Evolutionary conservation across 2,888 invertebrate species (phyloP).

Genomic region (Clanis bilineata): DNA sequence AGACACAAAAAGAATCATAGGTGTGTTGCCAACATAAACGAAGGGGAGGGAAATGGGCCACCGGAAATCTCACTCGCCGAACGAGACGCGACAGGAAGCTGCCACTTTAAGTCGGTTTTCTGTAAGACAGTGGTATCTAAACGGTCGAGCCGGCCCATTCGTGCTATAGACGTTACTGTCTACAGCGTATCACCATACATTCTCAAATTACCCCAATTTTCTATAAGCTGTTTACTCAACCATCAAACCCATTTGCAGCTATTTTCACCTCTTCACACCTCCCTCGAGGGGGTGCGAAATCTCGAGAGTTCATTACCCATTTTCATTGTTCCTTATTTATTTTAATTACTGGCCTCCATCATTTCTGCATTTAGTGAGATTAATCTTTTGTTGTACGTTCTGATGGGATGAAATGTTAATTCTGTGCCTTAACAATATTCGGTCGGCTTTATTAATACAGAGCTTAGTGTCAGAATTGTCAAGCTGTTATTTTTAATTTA

Average conservation of each 20-base stretch:
- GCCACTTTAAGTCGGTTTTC: too few relatives aligned
- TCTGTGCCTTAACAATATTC: not conserved
- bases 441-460: not conserved
- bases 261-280: not conserved
- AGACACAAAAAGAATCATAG: too few relatives aligned
- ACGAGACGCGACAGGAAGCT: too few relatives aligned
- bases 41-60: too few relatives aligned
- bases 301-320: conserved; percentile 37
- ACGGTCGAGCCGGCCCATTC: too few relatives aligned
- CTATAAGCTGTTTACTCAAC: not conserved
- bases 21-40: too few relatives aligned
- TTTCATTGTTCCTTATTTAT: conserved; percentile 41
- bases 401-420: not conserved
- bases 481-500: too few relatives aligned
- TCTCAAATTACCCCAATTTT: not conserved
- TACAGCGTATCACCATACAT: too few relatives aligned
- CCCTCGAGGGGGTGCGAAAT: conserved; percentile 24
- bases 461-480: too few relatives aligned
- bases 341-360: conserved; percentile 21
- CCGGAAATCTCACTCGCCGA: too few relatives aligned
- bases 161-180: too few relatives aligned
- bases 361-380: conserved; percentile 30
- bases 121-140: too few relatives aligned
- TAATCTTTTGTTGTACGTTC: conserved; percentile 19
- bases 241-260: not conserved